These are phyloP conservation scores for Lamellibrachia satsuma DNA, from an alignment of 2,888 invertebrate species.

Conservation along the genomic window DNA sequence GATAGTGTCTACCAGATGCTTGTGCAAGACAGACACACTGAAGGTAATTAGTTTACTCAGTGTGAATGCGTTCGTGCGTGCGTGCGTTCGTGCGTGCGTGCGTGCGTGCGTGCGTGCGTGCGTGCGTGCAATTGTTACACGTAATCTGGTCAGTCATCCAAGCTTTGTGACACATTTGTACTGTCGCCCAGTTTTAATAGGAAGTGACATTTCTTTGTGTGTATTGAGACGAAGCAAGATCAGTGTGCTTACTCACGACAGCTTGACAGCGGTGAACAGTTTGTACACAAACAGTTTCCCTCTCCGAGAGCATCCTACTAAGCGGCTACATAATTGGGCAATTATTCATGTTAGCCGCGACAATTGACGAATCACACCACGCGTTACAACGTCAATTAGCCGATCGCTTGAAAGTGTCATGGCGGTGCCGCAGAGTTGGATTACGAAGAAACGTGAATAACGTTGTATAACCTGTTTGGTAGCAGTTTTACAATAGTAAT, in stretches of 20 bases:
- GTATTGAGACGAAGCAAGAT: background rate
- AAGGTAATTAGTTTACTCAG: slow-evolving; percentile 38
- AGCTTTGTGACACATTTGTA: background rate
- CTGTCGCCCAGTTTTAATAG: background rate
- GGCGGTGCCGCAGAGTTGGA: background rate
- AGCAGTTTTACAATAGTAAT: background rate
- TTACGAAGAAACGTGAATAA: background rate
- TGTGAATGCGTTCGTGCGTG: background rate
- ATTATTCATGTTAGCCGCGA: background rate
- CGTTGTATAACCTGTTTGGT: background rate
- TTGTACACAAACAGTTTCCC: slow-evolving; percentile 12
- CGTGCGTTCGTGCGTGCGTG: too few relatives aligned
- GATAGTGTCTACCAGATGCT: slow-evolving; percentile 68
- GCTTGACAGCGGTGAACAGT: background rate
- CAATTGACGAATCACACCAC: slow-evolving; percentile 17
- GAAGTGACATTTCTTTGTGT: background rate
- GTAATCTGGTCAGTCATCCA: background rate
- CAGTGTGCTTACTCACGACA: background rate
- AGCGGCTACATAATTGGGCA: background rate
- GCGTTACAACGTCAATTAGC: slow-evolving; percentile 17
- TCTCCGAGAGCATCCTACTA: background rate
- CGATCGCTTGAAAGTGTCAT: slow-evolving; percentile 9
- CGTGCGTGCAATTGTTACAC: too few relatives aligned
- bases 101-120: too few relatives aligned
- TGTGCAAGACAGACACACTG: slow-evolving; percentile 66